Base-by-base conservation (phyloP, 2,888 invertebrate genomes). In the Parascotia fuliginaria region DNA sequence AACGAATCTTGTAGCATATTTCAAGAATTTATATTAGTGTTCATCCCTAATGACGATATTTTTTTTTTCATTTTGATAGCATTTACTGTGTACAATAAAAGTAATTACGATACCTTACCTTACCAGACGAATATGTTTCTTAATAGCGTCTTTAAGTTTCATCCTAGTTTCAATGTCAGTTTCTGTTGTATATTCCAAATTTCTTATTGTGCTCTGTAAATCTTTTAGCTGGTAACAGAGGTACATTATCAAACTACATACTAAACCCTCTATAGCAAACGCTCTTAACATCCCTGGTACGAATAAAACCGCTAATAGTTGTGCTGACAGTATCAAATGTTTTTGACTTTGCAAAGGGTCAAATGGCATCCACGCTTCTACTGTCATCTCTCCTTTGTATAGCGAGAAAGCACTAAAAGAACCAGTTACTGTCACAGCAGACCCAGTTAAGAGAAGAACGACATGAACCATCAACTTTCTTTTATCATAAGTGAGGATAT, bases 301-400 rank as follows among this genome's bases (percentile, higher is more conserved):
- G 19, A 87, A 78, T 0, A 75, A 45, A 0, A 74, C 2, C 0
- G 74, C 70, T 1, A 83, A 0, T 14, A 87, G 68, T 66, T 86
- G 83, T 9, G 60, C 22, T 0, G 84, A 75, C 0, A 79, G 5
- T 1, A 83, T 28, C 9, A 84, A 63, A 36, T 79, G 82, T 61
- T 70, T 77, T 46, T 51, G 60, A 42, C 57, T 82, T 47, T 82
- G 70, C 27, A 64, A 55, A 0, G 79, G 77, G 34, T 89, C 79
- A 33, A 89, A 89, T 0, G 90, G 90, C 71, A 89, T 65, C 89
- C 89, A 90, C 0, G 83, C 77, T 43, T 86, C 87, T 0, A 88
- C 41, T 0, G 75, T 55, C 79, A 89, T 72, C 41, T 85, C 83
- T 9, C 79, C 78, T 48, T 83, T 77, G 3, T 71, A 61, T 5